Percentiles rank a stretch among this genome's conserved stretches.
Conservation (phyloP, 30 jellyfish, hydroid and myxozoan genomes). For the Mastigias papua region DNA sequence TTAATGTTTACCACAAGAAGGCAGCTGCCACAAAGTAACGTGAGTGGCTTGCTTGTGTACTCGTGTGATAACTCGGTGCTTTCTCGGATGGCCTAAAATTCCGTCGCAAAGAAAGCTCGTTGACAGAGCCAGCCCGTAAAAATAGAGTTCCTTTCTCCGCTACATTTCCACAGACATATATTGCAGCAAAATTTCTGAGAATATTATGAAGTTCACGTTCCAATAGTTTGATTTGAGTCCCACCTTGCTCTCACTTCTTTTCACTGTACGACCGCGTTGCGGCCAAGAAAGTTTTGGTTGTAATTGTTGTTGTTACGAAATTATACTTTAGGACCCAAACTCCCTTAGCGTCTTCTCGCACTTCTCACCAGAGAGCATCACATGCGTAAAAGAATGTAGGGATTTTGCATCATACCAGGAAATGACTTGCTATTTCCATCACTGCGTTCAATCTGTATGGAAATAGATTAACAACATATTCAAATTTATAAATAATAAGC, state of each 20-base stretch:
- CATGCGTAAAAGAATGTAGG: neutral
- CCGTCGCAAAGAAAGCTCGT: neutral
- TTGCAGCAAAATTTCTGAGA: neutral
- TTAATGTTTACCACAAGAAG: too few species aligned
- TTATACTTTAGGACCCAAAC: slow-evolving; percentile 12
- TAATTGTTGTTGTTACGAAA: slow-evolving; percentile 33
- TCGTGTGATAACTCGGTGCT: neutral
- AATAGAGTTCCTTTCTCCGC: neutral
- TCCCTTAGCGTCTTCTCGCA: too few species aligned
- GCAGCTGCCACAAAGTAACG: neutral
- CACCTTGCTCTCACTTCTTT: neutral
- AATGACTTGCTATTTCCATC: too few species aligned
- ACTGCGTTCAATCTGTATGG: too few species aligned
- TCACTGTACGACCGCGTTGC: slow-evolving; percentile 39
- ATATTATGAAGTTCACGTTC: neutral
- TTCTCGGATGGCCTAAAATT: neutral
- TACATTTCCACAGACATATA: neutral
- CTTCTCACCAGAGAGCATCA: neutral
- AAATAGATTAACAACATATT: too few species aligned
- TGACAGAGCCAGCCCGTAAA: neutral
- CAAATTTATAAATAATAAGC: too few species aligned
- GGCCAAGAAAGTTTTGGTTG: slow-evolving; percentile 16
- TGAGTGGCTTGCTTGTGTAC: neutral
- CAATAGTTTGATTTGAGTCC: neutral
- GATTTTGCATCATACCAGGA: neutral